Conservation (phyloP, 2,113 vertebrate species). For the Paramisgurnus dabryanus region DNA sequence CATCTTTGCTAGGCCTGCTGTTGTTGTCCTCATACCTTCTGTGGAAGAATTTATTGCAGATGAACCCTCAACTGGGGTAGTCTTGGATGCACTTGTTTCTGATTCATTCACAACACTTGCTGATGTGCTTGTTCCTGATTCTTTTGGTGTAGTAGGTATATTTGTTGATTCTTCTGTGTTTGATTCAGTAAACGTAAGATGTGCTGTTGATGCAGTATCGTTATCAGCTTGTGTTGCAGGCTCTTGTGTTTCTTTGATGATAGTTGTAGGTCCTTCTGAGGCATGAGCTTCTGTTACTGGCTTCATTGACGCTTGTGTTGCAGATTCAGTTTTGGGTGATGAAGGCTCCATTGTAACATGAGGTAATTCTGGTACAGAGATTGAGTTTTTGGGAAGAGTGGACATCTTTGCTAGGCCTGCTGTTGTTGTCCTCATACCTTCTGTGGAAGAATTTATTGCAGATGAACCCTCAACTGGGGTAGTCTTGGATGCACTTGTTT, state of each 20-base stretch:
- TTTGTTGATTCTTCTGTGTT: neutral
- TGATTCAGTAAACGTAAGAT: neutral
- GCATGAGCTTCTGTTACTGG: no score
- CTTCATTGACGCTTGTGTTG: neutral
- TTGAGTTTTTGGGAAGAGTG: neutral
- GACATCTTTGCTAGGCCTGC: neutral
- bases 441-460: neutral
- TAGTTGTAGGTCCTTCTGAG: neutral
- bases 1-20: neutral
- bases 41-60: neutral
- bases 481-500: neutral
- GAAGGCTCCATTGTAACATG: neutral
- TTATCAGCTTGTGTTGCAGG: neutral
- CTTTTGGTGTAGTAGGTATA: neutral
- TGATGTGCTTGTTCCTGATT: neutral
- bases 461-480: neutral
- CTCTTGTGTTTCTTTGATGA: neutral
- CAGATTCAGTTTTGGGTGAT: neutral
- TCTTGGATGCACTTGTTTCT: neutral
- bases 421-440: neutral
- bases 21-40: neutral
- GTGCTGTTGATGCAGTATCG: no score
- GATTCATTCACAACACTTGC: neutral
- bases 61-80: neutral
- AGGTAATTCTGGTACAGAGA: neutral